phyloP scores from a whole-genome alignment of 2,888 invertebrate genomes.

The Trichogramma dendrolimi region DNA sequence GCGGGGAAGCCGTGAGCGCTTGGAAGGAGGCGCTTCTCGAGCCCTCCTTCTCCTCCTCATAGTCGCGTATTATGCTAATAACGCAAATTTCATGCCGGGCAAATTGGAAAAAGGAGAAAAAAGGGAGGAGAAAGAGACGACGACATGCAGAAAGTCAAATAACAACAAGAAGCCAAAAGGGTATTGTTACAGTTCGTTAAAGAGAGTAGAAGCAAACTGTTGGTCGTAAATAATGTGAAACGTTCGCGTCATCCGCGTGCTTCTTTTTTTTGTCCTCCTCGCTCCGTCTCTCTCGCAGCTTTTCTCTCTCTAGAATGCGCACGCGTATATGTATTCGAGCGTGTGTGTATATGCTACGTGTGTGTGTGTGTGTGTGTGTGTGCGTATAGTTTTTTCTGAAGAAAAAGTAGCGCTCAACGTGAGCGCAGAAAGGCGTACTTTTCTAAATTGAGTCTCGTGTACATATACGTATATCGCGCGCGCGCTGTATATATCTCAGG shows the following conservation, averaged over 20 bases:
- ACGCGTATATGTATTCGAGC: background rate
- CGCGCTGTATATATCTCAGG: background rate
- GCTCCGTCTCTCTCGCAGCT: slow-evolving; percentile 2
- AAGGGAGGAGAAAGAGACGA: background rate
- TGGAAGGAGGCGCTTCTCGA: background rate
- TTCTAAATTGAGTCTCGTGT: background rate
- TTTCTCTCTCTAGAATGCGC: slow-evolving; percentile 10
- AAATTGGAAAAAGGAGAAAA: background rate
- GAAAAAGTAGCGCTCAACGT: background rate
- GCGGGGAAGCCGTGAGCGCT: background rate
- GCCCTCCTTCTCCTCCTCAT: background rate
- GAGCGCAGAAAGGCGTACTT: background rate
- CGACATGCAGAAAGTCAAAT: no score
- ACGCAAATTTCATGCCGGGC: background rate
- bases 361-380: background rate
- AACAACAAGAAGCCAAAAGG: no score
- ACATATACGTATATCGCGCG: background rate
- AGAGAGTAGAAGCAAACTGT: background rate
- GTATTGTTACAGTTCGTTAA: slow-evolving; percentile 4
- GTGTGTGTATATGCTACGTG: background rate
- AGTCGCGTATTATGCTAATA: no score
- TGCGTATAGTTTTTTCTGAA: background rate
- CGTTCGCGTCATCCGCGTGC: slow-evolving; percentile 9
- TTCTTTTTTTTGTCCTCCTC: background rate
- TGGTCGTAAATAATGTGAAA: slow-evolving; percentile 14